Conservation (phyloP, 2,113 vertebrate genomes). For the Pomatorhinus ruficollis region DNA sequence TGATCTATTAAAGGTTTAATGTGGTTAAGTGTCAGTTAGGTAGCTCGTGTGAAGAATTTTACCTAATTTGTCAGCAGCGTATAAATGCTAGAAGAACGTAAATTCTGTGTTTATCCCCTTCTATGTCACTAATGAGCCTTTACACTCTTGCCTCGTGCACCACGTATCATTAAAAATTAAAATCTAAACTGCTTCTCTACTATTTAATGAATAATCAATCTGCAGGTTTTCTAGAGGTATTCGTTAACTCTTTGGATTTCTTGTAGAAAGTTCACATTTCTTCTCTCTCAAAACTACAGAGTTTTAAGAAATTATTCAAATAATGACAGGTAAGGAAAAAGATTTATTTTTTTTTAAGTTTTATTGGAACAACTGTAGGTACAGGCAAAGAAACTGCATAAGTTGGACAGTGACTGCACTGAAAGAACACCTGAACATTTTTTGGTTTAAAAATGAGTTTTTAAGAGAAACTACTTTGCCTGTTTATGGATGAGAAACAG, state of each 20-base stretch:
- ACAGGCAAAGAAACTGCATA: background rate
- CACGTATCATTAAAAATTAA: background rate
- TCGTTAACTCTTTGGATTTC: background rate
- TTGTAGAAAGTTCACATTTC: background rate
- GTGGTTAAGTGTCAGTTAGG: background rate
- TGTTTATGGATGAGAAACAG: background rate
- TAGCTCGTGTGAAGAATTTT: background rate
- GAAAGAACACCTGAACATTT: background rate
- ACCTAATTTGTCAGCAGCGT: background rate
- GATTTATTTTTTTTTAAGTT: background rate
- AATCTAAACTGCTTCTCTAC: background rate
- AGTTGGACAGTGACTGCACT: background rate
- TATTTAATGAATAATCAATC: background rate
- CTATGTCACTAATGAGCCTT: background rate
- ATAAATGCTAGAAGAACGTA: background rate
- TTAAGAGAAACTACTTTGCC: background rate
- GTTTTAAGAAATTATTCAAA: background rate
- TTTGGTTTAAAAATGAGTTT: background rate
- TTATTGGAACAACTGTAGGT: constrained; percentile 11
- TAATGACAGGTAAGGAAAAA: background rate
- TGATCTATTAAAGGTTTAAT: background rate
- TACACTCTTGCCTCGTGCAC: background rate
- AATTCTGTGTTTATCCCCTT: background rate
- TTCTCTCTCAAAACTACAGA: background rate
- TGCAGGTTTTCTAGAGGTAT: background rate